These are phyloP conservation scores for Babyrousa celebensis DNA, from an alignment of 2,797 vertebrate species.

Conservation along the genomic window DNA sequence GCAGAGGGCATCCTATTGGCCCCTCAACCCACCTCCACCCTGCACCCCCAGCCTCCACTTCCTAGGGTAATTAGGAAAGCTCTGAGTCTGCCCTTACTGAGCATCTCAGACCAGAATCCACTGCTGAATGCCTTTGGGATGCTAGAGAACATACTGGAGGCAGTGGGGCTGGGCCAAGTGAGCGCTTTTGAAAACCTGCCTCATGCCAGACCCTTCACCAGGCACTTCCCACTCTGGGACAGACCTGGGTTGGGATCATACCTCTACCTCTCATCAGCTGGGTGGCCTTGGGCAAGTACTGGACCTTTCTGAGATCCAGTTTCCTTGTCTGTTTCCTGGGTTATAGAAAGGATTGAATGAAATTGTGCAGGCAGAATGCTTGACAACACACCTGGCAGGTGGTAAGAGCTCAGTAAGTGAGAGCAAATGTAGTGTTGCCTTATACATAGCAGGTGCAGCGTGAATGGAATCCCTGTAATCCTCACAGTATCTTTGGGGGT, in stretches of 20 bases:
- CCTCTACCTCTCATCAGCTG: not conserved
- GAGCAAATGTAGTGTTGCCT: not conserved
- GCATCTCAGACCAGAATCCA: rapidly evolving
- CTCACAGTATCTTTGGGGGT: not conserved
- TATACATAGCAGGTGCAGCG: not conserved
- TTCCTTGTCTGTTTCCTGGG: not conserved
- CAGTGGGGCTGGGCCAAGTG: not conserved
- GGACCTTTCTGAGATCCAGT: not conserved
- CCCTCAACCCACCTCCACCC: not conserved
- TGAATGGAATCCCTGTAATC: not conserved
- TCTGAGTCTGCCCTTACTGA: not conserved
- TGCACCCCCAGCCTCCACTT: not conserved
- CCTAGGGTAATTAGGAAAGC: not conserved
- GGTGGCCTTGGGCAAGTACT: slow-evolving; percentile 22
- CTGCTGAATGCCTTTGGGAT: not conserved
- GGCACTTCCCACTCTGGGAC: too few relatives aligned
- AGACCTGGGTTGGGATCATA: not conserved
- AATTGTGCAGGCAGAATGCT: rapidly evolving
- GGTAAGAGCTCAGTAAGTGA: not conserved
- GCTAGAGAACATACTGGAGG: not conserved
- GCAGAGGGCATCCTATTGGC: not conserved
- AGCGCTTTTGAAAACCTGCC: not conserved
- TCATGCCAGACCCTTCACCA: not conserved
- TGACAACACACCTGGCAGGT: not conserved
- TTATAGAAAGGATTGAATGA: not conserved